These are phyloP conservation scores for Gorsachius magnificus DNA, from an alignment of 2,797 vertebrate species.

Conservation along the genomic window DNA sequence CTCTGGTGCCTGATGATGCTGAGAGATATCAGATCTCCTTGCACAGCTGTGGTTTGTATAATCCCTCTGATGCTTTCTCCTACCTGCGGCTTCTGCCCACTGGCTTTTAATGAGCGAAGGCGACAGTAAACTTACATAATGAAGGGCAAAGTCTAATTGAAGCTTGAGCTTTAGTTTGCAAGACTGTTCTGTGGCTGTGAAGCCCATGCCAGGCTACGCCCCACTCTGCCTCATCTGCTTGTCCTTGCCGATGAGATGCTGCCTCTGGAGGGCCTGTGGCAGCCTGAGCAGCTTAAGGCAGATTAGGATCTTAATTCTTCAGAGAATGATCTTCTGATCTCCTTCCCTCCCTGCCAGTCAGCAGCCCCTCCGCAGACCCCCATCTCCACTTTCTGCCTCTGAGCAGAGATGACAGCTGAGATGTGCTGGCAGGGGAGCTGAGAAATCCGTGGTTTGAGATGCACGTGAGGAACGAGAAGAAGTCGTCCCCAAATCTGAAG, in stretches of 20 bases:
- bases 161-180: neutral
- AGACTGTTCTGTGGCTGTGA: neutral
- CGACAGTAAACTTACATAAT: neutral
- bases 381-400: neutral
- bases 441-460: neutral
- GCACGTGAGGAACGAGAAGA: rapidly evolving
- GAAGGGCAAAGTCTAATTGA: constrained; percentile 6
- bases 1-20: neutral
- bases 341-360: neutral
- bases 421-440: neutral
- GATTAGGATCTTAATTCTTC: constrained; percentile 47
- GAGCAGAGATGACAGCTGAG: neutral
- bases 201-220: neutral
- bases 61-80: constrained; percentile 29
- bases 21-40: neutral
- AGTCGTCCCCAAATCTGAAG: rapidly evolving
- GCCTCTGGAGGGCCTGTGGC: neutral
- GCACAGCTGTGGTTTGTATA: neutral
- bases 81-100: constrained; percentile 19
- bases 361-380: neutral
- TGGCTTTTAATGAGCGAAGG: neutral
- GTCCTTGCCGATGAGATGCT: neutral
- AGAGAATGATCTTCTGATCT: constrained; percentile 54
- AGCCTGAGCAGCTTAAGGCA: constrained; percentile 3
- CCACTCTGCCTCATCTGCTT: neutral